Percentiles rank a stretch among this genome's conserved stretches.
phyloP scores from a whole-genome alignment of 2,888 invertebrate species.

The Latrodectus elegans region DNA sequence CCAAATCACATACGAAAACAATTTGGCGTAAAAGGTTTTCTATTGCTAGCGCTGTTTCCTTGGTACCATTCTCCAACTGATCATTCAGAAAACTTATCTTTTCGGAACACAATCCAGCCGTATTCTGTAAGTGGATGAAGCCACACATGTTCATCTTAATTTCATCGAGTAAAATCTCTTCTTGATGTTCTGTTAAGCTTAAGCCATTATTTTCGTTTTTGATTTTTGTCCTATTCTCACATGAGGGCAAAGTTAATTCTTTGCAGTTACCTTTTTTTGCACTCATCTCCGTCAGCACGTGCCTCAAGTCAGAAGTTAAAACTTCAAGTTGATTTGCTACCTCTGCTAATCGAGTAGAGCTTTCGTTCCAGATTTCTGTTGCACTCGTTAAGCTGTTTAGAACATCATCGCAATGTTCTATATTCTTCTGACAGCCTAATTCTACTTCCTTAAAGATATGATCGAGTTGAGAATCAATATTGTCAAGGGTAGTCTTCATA shows the following conservation, averaged over 20 bases:
- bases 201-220: too few species aligned
- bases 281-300: slow-evolving; percentile 2
- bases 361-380: slow-evolving; percentile 18
- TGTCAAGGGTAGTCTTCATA: slow-evolving; percentile 30
- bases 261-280: not conserved
- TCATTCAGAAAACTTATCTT: slow-evolving; percentile 10
- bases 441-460: slow-evolving; percentile 38
- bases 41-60: not conserved
- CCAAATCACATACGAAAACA: not conserved
- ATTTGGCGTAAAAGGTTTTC: not conserved
- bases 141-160: not conserved
- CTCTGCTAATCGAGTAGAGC: not conserved
- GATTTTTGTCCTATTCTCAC: too few species aligned
- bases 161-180: not conserved
- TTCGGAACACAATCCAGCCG: not conserved
- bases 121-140: not conserved
- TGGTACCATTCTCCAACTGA: slow-evolving; percentile 13
- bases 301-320: not conserved
- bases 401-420: slow-evolving; percentile 31
- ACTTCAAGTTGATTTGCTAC: not conserved
- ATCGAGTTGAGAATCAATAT: slow-evolving; percentile 43
- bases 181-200: not conserved
- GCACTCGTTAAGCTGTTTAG: slow-evolving; percentile 7
- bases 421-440: slow-evolving; percentile 26
- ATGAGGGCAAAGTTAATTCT: not conserved